Evolutionary conservation across 1,140 invertebrate species (phyloP).

Genomic region (Aphelinus certus): DNA sequence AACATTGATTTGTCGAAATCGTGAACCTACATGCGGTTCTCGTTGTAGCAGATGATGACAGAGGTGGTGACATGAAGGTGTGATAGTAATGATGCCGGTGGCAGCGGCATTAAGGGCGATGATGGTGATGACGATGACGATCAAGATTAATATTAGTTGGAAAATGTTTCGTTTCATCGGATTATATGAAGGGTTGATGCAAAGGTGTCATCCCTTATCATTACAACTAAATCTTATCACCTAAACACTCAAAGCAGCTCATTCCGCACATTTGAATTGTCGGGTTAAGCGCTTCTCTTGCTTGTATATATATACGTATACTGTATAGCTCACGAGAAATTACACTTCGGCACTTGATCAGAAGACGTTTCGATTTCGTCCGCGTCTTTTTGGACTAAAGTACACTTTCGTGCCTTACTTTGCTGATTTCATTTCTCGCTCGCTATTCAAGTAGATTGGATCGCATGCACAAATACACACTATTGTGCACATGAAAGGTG

Average conservation of each 20-base stretch:
- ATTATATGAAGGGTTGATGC: slow-evolving; percentile 44
- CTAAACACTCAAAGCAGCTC: slow-evolving; percentile 66
- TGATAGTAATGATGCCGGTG: slow-evolving; percentile 40
- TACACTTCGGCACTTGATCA: too few relatives aligned
- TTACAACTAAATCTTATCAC: slow-evolving; percentile 55
- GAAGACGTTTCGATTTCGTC: too few relatives aligned
- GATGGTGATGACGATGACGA: slow-evolving; percentile 41
- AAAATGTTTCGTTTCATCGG: not conserved
- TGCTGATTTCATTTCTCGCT: slow-evolving; percentile 36
- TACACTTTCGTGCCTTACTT: too few relatives aligned
- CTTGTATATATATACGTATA: slow-evolving; percentile 45
- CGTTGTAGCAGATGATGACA: slow-evolving; percentile 46
- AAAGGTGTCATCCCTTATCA: slow-evolving; percentile 44
- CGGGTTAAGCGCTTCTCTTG: not conserved
- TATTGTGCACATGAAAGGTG: slow-evolving; percentile 2
- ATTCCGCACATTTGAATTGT: slow-evolving; percentile 59
- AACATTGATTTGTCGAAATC: slow-evolving; percentile 51
- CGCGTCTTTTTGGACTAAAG: too few relatives aligned
- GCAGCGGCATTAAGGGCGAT: slow-evolving; percentile 14
- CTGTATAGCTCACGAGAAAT: not conserved
- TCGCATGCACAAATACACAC: slow-evolving; percentile 32
- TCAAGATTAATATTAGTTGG: slow-evolving; percentile 41
- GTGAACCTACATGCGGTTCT: slow-evolving; percentile 48
- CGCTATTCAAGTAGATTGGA: slow-evolving; percentile 30
- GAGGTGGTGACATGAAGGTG: slow-evolving; percentile 32